Evolutionary conservation across 2,797 vertebrate genomes (phyloP).

Genomic region (Labeo calbasu): DNA sequence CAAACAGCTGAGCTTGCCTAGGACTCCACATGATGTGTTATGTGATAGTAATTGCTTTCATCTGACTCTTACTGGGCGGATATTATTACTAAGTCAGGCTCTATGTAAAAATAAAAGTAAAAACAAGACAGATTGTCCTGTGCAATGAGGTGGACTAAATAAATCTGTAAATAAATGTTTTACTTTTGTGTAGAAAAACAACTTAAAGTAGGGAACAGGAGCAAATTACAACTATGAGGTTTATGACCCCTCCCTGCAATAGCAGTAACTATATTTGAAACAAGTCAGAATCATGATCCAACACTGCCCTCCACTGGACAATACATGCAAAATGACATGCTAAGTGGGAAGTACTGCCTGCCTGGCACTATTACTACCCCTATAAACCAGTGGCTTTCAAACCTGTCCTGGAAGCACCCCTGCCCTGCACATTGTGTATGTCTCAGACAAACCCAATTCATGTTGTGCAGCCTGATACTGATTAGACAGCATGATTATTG

Average conservation of each 20-base stretch:
- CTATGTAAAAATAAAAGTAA: background rate
- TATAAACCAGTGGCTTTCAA: background rate
- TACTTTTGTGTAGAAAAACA: no score
- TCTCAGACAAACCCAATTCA: no score
- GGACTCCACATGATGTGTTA: slow-evolving; percentile 6
- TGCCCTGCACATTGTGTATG: no score
- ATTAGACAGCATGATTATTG: no score
- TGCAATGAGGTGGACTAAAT: background rate
- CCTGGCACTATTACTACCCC: background rate
- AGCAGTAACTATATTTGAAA: background rate
- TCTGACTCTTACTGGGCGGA: background rate
- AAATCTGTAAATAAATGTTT: background rate
- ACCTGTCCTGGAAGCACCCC: no score
- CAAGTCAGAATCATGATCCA: background rate
- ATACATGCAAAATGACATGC: background rate
- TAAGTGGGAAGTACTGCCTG: background rate
- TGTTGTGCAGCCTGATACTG: no score
- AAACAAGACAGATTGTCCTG: background rate
- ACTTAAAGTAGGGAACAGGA: background rate
- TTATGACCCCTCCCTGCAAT: background rate
- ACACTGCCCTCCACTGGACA: slow-evolving; percentile 55
- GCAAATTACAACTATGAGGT: background rate
- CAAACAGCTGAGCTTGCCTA: slow-evolving; percentile 11
- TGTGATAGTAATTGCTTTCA: background rate
- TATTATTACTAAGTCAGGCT: background rate